phyloP scores from a whole-genome alignment of 2,888 invertebrate genomes.

The Branchinecta sandiegonensis region DNA sequence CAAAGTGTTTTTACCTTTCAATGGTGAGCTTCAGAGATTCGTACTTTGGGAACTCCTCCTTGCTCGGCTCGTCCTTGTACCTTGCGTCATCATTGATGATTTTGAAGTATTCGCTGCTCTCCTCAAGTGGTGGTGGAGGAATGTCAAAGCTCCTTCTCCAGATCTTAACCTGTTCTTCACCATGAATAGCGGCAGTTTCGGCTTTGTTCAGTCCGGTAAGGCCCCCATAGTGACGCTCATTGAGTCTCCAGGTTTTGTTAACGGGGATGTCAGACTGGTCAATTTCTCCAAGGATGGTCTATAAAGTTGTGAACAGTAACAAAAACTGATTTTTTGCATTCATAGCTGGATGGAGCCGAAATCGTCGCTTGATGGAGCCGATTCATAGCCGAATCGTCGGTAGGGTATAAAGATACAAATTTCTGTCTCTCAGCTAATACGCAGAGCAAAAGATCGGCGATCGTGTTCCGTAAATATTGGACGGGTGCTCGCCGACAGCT shows the following conservation, averaged over 20 bases:
- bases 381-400: too few species aligned
- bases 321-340: too few species aligned
- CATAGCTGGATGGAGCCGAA: too few species aligned
- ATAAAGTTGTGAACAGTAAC: not conserved
- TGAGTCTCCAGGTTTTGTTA: conserved; percentile 62
- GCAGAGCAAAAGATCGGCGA: too few species aligned
- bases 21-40: conserved; percentile 71
- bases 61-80: conserved; percentile 47
- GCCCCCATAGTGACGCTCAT: conserved; percentile 75
- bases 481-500: too few species aligned
- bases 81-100: conserved; percentile 58
- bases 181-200: conserved; percentile 68
- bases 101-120: conserved; percentile 56
- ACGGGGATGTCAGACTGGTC: conserved; percentile 52
- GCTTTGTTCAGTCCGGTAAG: conserved; percentile 71
- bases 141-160: conserved; percentile 73
- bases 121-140: conserved; percentile 65
- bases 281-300: conserved; percentile 46
- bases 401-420: too few species aligned
- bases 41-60: conserved; percentile 58
- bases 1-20: conserved; percentile 34
- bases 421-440: too few species aligned
- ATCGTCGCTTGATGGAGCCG: too few species aligned
- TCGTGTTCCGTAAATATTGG: too few species aligned
- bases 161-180: conserved; percentile 63